phyloP scores from a whole-genome alignment of 2,113 vertebrate genomes.

The Arvicanthis niloticus region DNA sequence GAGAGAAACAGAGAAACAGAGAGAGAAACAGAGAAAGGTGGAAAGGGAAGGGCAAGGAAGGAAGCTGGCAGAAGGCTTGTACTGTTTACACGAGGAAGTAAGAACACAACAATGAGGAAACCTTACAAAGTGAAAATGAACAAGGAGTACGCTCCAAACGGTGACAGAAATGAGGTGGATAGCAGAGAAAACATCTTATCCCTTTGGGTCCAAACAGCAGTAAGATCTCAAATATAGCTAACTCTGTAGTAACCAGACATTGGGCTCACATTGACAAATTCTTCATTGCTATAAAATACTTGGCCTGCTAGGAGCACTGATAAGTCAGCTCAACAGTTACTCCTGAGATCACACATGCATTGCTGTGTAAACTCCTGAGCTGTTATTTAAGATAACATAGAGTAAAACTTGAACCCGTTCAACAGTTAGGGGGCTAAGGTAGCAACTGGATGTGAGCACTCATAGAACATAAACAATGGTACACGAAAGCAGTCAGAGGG shows the following conservation, averaged over 20 bases:
- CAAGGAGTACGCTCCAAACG: neutral
- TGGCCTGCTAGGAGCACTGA: neutral
- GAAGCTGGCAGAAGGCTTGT: neutral
- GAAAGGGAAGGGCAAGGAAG: neutral
- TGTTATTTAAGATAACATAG: neutral
- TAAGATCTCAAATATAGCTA: neutral
- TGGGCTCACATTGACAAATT: neutral
- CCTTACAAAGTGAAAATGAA: rapidly evolving
- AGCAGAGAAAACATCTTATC: neutral
- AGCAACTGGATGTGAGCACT: neutral
- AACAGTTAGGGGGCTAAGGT: neutral
- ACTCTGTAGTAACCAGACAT: neutral
- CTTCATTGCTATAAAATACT: neutral
- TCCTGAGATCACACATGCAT: neutral
- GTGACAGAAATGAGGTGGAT: neutral
- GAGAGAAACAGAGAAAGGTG: neutral
- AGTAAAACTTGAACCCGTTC: neutral
- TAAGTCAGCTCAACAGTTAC: neutral
- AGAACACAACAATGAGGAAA: neutral
- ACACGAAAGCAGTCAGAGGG: neutral
- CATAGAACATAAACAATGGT: neutral
- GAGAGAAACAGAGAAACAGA: too few species aligned
- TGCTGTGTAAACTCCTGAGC: neutral
- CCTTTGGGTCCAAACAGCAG: neutral
- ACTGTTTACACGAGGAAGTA: neutral